phyloP scores from a whole-genome alignment of 30 jellyfish, hydroid and myxozoan genomes.

The Cassiopea xamachana region DNA sequence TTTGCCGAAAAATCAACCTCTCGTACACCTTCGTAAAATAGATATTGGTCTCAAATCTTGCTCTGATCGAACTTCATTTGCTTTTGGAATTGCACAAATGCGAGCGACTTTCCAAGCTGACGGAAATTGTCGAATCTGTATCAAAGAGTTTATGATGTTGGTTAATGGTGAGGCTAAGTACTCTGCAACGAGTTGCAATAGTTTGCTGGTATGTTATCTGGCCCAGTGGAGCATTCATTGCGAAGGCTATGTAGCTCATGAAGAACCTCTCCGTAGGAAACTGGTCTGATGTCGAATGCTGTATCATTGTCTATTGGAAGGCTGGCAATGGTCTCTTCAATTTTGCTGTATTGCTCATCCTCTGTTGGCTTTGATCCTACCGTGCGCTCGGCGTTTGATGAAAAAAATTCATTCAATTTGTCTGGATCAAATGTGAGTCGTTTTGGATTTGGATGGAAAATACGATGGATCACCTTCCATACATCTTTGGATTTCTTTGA shows the following conservation, averaged over 20 bases:
- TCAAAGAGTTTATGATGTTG: constrained; percentile 56
- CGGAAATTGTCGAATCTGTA: constrained; percentile 23
- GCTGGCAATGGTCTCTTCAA: background rate
- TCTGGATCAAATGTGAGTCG: background rate
- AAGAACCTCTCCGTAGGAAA: constrained; percentile 24
- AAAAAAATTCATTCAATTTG: background rate
- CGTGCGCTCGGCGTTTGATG: background rate
- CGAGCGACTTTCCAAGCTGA: constrained; percentile 6
- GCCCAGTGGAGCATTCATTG: constrained; percentile 55
- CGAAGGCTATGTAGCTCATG: constrained; percentile 4
- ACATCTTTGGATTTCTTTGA: constrained; percentile 18
- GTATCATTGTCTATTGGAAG: background rate
- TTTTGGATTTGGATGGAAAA: constrained; percentile 27
- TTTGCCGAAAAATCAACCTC: background rate
- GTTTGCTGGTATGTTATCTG: constrained; percentile 68
- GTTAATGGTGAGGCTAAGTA: constrained; percentile 54
- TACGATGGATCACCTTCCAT: background rate
- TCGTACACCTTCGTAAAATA: background rate
- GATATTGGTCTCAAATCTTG: background rate
- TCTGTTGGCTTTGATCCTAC: background rate
- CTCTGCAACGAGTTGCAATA: constrained; percentile 36
- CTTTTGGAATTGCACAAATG: background rate
- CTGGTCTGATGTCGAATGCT: constrained; percentile 6
- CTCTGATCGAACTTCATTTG: constrained; percentile 2
- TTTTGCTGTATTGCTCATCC: background rate